These are phyloP conservation scores for Menidia menidia DNA, from an alignment of 2,797 vertebrate genomes.

Conservation along the genomic window DNA sequence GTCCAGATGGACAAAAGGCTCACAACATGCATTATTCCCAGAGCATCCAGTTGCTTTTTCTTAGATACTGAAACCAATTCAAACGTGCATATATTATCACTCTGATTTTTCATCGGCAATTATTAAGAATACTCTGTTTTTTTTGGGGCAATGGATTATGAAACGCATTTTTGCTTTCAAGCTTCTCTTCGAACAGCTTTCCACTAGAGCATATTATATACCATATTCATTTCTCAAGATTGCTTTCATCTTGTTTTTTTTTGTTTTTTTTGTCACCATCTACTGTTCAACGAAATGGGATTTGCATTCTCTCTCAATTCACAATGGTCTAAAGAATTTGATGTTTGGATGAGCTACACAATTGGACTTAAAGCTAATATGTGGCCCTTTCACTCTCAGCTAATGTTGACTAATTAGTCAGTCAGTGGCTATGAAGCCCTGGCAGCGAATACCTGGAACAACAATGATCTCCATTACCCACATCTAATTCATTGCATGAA, in stretches of 20 bases:
- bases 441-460: conserved; percentile 31
- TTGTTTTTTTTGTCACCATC: conserved; percentile 16
- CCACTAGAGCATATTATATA: neutral
- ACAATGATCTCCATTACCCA: conserved; percentile 20
- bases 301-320: conserved; percentile 3
- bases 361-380: conserved; percentile 53
- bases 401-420: conserved; percentile 61
- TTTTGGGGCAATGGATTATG: neutral
- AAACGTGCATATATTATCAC: conserved; percentile 3
- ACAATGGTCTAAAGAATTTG: conserved; percentile 16
- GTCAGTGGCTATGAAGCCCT: conserved; percentile 32
- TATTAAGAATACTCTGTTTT: conserved; percentile 1
- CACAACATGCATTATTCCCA: neutral
- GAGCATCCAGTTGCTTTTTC: neutral
- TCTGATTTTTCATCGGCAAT: neutral
- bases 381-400: conserved; percentile 48
- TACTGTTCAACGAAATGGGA: conserved; percentile 20
- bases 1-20: conserved; percentile 13
- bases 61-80: neutral
- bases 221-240: neutral
- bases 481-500: conserved; percentile 28
- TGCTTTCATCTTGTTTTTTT: conserved; percentile 1
- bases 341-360: conserved; percentile 33
- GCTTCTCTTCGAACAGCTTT: neutral
- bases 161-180: neutral